phyloP scores from a whole-genome alignment of 2,888 invertebrate species.

The Protodeltote pygarga region DNA sequence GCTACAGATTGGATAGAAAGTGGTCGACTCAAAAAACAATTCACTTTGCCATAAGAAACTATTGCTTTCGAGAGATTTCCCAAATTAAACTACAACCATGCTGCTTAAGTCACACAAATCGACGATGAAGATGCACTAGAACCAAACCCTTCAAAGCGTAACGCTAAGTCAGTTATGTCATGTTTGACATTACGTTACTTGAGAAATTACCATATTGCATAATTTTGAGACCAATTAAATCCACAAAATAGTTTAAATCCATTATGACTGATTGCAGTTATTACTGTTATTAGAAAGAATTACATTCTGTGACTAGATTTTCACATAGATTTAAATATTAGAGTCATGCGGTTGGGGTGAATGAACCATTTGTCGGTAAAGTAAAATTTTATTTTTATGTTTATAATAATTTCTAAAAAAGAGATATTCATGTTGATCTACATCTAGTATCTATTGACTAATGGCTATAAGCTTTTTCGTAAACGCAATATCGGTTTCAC shows the following conservation, averaged over 20 bases:
- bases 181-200: slow-evolving; percentile 20
- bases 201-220: slow-evolving; percentile 44
- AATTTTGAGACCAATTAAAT: slow-evolving; percentile 43
- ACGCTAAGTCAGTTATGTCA: slow-evolving; percentile 22
- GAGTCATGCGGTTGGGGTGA: slow-evolving; percentile 19
- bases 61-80: too few species aligned
- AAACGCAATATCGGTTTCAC: too few species aligned
- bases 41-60: too few species aligned
- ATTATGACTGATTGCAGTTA: slow-evolving; percentile 40
- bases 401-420: background rate
- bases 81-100: too few species aligned
- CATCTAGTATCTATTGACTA: too few species aligned
- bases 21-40: too few species aligned
- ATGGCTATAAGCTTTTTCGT: too few species aligned
- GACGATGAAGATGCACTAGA: too few species aligned
- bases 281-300: slow-evolving; percentile 40
- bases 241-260: slow-evolving; percentile 28
- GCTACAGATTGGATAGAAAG: too few species aligned
- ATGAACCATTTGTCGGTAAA: background rate
- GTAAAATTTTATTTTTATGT: background rate
- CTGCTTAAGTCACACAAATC: too few species aligned
- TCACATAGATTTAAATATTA: slow-evolving; percentile 34
- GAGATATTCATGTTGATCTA: background rate
- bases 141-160: slow-evolving; percentile 23
- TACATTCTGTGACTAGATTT: slow-evolving; percentile 27